Conservation (phyloP, 64 coral and sea anemone genomes). For the Acropora yongei region DNA sequence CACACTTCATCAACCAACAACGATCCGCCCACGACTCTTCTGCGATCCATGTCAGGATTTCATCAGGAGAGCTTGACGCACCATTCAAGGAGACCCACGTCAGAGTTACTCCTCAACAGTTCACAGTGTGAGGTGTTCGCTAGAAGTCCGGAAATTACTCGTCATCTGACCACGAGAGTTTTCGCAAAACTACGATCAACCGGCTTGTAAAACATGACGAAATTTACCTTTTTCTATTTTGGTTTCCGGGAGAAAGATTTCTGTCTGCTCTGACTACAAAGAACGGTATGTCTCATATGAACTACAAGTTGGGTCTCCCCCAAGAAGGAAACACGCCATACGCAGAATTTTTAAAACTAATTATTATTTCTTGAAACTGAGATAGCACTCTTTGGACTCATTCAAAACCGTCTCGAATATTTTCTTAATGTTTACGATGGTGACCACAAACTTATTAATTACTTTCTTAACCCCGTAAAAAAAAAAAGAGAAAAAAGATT, state of each 20-base stretch:
- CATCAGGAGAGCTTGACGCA: background rate
- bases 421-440: background rate
- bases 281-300: background rate
- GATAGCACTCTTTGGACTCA: background rate
- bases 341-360: background rate
- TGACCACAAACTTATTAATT: background rate
- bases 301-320: background rate
- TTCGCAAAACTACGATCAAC: background rate
- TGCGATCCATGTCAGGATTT: conserved; percentile 19
- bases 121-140: background rate
- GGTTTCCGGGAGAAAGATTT: background rate
- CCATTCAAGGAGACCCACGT: conserved; percentile 29
- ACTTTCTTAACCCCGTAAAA: background rate
- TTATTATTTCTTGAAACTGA: background rate
- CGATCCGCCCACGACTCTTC: conserved; percentile 25
- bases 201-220: background rate
- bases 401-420: background rate
- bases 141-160: conserved; percentile 31
- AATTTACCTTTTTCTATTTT: conserved; percentile 1
- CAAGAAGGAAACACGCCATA: background rate
- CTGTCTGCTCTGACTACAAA: background rate
- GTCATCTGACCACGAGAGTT: conserved; percentile 25
- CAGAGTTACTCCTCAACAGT: background rate
- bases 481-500: background rate
- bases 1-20: background rate